phyloP scores from a whole-genome alignment of 2,113 vertebrate genomes.

The Centrocercus urophasianus region DNA sequence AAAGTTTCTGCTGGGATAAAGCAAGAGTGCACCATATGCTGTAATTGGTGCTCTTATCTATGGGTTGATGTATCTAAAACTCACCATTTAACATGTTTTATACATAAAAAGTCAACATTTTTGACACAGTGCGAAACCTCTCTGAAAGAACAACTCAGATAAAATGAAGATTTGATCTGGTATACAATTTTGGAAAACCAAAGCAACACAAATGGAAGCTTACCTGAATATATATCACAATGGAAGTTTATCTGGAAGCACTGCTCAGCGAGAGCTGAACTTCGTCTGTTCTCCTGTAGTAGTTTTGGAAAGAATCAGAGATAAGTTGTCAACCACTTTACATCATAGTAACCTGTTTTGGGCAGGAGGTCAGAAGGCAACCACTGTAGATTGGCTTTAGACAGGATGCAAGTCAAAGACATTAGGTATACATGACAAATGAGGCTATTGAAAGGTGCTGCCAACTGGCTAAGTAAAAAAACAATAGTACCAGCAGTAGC shows the following conservation, averaged over 20 bases:
- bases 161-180: background rate
- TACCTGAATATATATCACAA: background rate
- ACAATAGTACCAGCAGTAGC: background rate
- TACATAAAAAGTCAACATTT: background rate
- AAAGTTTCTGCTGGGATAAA: background rate
- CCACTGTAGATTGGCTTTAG: background rate
- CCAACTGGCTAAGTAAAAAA: background rate
- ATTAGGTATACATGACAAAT: background rate
- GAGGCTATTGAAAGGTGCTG: background rate
- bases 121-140: background rate
- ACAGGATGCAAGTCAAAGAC: background rate
- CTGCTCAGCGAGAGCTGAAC: background rate
- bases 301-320: background rate
- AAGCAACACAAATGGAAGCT: background rate
- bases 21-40: background rate
- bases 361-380: background rate
- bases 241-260: background rate
- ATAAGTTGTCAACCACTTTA: background rate
- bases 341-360: background rate
- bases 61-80: background rate
- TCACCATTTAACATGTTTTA: background rate
- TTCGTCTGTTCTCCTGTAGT: background rate
- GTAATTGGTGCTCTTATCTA: background rate
- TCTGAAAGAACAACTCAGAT: accelerated
- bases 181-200: background rate